Percentiles rank a stretch among this genome's conserved stretches.
phyloP scores from a whole-genome alignment of 2,797 vertebrate genomes.

The Anisognathus igniventris region DNA sequence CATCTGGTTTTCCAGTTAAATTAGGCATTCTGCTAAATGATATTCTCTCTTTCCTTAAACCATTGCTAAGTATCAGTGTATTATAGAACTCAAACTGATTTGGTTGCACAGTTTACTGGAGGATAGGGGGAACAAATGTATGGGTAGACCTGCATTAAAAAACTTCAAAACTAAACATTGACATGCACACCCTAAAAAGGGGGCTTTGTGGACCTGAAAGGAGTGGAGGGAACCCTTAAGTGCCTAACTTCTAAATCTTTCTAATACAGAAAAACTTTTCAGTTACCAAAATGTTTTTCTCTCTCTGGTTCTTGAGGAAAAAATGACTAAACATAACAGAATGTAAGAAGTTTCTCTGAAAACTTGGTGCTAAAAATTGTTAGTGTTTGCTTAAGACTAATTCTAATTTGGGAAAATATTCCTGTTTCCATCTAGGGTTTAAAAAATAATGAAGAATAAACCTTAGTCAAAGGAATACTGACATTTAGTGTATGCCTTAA shows the following conservation, averaged over 20 bases:
- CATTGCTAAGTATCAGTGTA: background rate
- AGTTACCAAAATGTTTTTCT: background rate
- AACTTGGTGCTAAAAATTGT: background rate
- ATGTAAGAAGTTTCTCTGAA: background rate
- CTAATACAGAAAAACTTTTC: background rate
- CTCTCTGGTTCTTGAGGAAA: background rate
- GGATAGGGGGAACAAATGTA: accelerated
- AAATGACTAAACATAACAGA: background rate
- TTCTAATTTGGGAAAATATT: background rate
- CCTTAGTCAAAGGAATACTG: background rate
- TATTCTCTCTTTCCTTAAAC: background rate
- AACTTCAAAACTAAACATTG: background rate
- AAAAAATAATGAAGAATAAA: background rate
- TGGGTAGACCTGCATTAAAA: background rate
- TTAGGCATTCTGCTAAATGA: background rate
- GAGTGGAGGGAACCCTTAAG: accelerated
- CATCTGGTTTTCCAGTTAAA: background rate
- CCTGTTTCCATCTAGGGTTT: background rate
- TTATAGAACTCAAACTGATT: background rate
- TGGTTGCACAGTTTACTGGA: background rate
- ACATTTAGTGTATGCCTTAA: background rate
- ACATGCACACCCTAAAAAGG: background rate
- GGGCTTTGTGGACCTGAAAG: background rate
- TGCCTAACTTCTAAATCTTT: background rate
- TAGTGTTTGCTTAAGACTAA: background rate